Evolutionary conservation across 1,140 invertebrate species (phyloP), one percentile per base, ranked within the genome.

Genomic region (Drosophila orosa): DNA sequence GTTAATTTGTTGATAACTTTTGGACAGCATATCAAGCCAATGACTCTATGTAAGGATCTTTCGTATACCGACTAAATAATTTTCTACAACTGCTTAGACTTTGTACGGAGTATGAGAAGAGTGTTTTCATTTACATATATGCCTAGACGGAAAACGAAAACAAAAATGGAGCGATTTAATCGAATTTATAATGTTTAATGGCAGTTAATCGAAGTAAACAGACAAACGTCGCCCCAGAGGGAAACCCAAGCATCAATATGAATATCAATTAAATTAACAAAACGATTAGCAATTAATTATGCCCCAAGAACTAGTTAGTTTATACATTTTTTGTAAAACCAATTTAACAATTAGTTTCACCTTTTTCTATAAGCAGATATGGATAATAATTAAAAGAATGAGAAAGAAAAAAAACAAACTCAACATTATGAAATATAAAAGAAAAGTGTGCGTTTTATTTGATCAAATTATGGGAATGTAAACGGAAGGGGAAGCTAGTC

Each of bases 101-200:
- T 44, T 40, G 13, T 62, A 76, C 22, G 45, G 19, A 45, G 15
- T 19, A 37, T 59, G 54, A 40, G 40, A 52, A 29, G 15, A 15
- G 22, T 45, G 31, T 68, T 77, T 74, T 85, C 58, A 45, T 65
- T 47, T 74, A 22, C 7, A 15, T 33, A 35, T 69, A 47, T 74
- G 74, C 78, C 45, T 56, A 65, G 56, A 75, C 33, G 65, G 56
- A 63, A 76, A 78, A 29, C 39, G 17, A 69, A 57, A 29, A 19
- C 33, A 42, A 37, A 50, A 61, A 25, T 47, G 55, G 77, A 80
- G 85, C 87, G 87, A 90, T 90, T 90, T 78, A 90, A 90, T 90
- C 87, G 87, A 90, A 90, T 90, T 90, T 90, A 90, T 90, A 90
- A 87, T 90, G 82, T 86, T 90, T 90, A 90, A 81, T 61, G 83